phyloP scores from a whole-genome alignment of 2,797 vertebrate genomes.

The Acrossocheilus wenchowensis region DNA sequence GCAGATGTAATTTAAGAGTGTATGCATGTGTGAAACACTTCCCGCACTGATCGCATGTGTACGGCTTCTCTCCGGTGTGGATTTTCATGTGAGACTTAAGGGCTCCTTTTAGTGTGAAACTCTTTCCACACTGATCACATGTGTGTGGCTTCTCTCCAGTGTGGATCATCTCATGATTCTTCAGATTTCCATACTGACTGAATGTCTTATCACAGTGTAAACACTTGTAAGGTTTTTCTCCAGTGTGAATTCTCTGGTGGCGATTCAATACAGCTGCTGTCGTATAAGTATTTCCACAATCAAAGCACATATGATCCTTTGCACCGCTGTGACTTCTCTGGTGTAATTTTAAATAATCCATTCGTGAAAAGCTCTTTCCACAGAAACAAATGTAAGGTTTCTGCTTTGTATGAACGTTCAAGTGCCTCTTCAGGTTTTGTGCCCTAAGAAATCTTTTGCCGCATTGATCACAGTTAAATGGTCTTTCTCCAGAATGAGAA shows the following conservation, averaged over 20 bases:
- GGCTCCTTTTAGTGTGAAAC: too few relatives aligned
- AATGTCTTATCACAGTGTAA: neutral
- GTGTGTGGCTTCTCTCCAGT: neutral
- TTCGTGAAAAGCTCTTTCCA: neutral
- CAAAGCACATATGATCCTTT: neutral
- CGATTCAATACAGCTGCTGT: neutral
- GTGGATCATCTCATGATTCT: neutral
- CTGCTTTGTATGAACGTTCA: neutral
- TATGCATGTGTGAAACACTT: too few relatives aligned
- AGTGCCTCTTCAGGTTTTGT: neutral
- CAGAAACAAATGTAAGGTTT: neutral
- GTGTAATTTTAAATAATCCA: neutral
- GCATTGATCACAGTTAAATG: neutral
- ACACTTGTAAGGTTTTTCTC: slow-evolving; percentile 1
- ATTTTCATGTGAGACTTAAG: too few relatives aligned
- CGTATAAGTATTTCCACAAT: neutral
- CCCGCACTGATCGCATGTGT: too few relatives aligned
- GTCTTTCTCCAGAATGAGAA: too few relatives aligned
- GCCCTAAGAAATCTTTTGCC: neutral
- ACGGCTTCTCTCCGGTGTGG: too few relatives aligned
- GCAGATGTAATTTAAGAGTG: too few relatives aligned
- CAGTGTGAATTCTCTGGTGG: neutral
- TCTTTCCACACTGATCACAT: too few relatives aligned
- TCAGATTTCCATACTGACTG: neutral
- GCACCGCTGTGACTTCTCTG: neutral